Evolutionary conservation across 1,140 invertebrate species (phyloP), one percentile per base, ranked within the genome.

Genomic region (Parapsyche elsis): DNA sequence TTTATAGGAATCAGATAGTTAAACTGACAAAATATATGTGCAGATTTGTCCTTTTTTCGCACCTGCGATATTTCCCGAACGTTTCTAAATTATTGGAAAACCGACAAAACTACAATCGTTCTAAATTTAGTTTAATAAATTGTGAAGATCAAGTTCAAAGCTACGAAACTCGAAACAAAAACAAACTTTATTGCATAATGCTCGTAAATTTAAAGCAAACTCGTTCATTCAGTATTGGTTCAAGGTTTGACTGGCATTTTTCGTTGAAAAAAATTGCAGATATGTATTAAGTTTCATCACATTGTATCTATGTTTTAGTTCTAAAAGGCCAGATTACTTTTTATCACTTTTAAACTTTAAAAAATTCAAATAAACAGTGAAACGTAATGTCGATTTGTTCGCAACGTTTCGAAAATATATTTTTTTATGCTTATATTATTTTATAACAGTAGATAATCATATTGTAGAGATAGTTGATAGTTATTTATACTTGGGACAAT

Each of bases 101-200:
- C 0, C 21, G 12, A 30, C 64, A 12, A 67, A 67, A 67, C 64
- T 26, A 67, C 64, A 26, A 67, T 67, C 23, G 9, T 67, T 67
- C n/a, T 30, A 12, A 67, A 67, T 67, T 12, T 61, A 61, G 14
- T 19, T 9, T 61, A n/a, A n/a, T n/a, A 23, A 67, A 67, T 24
- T 10, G 24, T 12, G 9, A 26, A 67, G 23, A 67, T 67, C 21
- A 26, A 67, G 21, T 67, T 67, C 64, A 67, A 67, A 67, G 21
- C 10, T 26, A 5, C n/a, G n/a, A n/a, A 0, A 24, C 9, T 67
- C 64, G 10, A 10, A 30, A 24, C 23, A 23, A 67, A 67, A 67
- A 26, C 1, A 53, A 53, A 53, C 12, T 53, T 14, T 23, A 61
- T 61, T 23, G 59, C 19, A 23, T 9, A 61, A 24, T 4, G 9